Evolutionary conservation across 2,888 invertebrate species (phyloP), one percentile per base, ranked within the genome.

Genomic region (Metalampra italica): DNA sequence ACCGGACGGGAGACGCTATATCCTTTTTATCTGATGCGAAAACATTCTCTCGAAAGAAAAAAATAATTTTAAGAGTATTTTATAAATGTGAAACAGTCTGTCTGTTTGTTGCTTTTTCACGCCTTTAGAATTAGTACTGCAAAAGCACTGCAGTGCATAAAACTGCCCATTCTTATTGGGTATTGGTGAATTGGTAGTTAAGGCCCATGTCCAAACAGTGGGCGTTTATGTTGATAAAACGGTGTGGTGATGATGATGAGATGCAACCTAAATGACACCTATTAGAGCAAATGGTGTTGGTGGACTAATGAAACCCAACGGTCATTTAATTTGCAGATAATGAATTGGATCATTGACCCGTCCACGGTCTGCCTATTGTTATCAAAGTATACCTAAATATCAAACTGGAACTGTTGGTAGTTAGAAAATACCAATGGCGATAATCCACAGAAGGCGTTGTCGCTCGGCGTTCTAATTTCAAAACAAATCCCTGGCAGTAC

Each of bases 401-500:
- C 37, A 12, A 37, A 11, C n/a, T 37, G 34, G 9, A 9, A 34
- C 9, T 29, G 49, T 36, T 36, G 30, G 51, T 60, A 61, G 69
- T 80, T 80, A 82, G 70, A 78, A 78, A 82, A 79, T 75, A 75
- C 78, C 77, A 74, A 74, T 69, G 66, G 69, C 77, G 81, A 82
- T 85, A 84, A 80, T 85, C 84, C 77, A 73, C 74, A 76, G 78
- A 83, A 78, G 79, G 80, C 75, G 75, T 77, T 75, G 80, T 80
- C 74, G 77, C 66, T 66, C 65, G 68, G 78, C 78, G 85, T 78
- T 85, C 84, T 77, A 84, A 82, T 88, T 88, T 87, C 87, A 86
- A 86, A 88, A 88, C 88, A 87, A 88, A 86, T 85, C 85, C 80
- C 80, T 75, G 70, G 78, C 71, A 71, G 78, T 83, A 83, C 86